Base-by-base conservation (phyloP, 2,888 invertebrate species). In the Brachynemurus nebulosus region DNA sequence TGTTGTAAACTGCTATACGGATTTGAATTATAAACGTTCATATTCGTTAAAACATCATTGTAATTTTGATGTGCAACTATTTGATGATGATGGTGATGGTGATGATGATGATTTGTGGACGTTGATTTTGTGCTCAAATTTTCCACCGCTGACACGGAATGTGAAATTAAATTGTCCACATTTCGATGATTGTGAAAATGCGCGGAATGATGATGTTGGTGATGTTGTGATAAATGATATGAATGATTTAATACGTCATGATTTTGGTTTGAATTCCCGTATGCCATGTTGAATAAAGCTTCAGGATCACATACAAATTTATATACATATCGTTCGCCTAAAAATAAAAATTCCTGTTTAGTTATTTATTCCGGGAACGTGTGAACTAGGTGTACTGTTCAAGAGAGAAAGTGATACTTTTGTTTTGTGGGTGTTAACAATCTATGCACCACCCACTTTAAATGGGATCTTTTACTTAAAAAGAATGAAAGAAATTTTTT, bases 221-320 rank as follows among this genome's bases (percentile, higher is more conserved):
- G 57, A 36, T 36, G 36, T 6, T 34, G 34, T n/a, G n/a, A n/a
- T n/a, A n/a, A n/a, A n/a, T n/a, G n/a, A n/a, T n/a, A n/a, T n/a
- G n/a, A n/a, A 18, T 36, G 36, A 18, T 36, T 16, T 16, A 17
- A 18, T 11, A 17, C 11, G 20, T 37, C 20, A 37, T 37, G 37
- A 37, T 37, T 18, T n/a, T 19, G 20, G n/a, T 37, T 53, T 8
- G 58, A 60, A 4, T 61, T 55, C 2, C 69, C 70, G 63, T 79
- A 79, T 7, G 85, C 81, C 83, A 88, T 85, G 57, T 80, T 86
- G 68, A 90, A 88, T 3, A 90, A 66, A 0, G 88, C 88, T 51
- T 89, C 88, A 0, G 93, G 93, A 63, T 93, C 92, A 64, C 93
- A 95, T 1, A 95, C 92, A 62, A 95, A 95, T 61, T 92, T 90